phyloP scores from a whole-genome alignment of 2,888 invertebrate genomes.

The Epinotia nisella region DNA sequence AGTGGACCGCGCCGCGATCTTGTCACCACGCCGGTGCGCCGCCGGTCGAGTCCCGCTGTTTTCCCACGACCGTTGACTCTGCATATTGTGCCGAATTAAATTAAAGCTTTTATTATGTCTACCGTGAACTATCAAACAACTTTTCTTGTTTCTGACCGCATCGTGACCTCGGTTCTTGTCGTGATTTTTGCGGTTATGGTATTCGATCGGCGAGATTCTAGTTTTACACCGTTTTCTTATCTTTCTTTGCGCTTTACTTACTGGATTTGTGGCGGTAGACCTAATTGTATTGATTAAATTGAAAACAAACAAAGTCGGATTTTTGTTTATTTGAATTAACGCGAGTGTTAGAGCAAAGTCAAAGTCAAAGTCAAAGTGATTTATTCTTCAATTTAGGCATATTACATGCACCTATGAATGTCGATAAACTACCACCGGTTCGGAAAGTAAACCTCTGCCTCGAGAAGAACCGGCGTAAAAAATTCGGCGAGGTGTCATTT shows the following conservation, averaged over 20 bases:
- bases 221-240: neutral
- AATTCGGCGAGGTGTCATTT: too few species aligned
- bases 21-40: neutral
- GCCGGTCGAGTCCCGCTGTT: neutral
- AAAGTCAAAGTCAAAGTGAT: too few species aligned
- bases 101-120: conserved; percentile 9
- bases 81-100: conserved; percentile 13
- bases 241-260: neutral
- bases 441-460: too few species aligned
- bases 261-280: neutral
- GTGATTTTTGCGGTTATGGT: conserved; percentile 1
- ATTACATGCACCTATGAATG: too few species aligned
- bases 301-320: neutral
- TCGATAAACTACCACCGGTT: too few species aligned
- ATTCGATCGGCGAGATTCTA: conserved; percentile 6
- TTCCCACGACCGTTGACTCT: conserved; percentile 17
- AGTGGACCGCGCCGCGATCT: neutral
- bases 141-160: neutral
- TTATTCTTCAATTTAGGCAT: too few species aligned
- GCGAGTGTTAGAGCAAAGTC: too few species aligned
- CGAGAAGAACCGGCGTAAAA: too few species aligned
- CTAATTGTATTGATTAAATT: neutral
- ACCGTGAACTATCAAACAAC: conserved; percentile 6
- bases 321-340: neutral
- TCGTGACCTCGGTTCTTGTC: neutral